Evolutionary conservation across 2,797 vertebrate species (phyloP).

Genomic region (Eptatretus atami): DNA sequence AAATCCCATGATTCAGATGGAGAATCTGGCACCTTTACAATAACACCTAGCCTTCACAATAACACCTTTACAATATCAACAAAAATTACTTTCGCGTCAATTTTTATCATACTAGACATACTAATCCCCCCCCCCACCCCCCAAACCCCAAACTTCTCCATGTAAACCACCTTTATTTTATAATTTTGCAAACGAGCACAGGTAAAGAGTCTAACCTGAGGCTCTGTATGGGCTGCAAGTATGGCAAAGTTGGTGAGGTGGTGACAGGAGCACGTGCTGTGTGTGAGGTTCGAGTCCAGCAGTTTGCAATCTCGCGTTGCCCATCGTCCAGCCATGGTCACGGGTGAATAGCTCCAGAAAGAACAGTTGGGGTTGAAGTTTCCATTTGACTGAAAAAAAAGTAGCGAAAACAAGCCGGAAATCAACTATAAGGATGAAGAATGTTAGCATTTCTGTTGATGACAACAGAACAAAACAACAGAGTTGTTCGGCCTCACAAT

Average conservation of each 20-base stretch:
- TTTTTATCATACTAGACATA: background rate
- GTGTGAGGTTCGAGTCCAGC: constrained; percentile 46
- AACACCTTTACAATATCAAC: background rate
- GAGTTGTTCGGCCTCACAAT: too few species aligned
- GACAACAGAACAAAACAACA: too few species aligned
- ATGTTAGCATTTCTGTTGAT: too few species aligned
- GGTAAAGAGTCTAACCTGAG: constrained; percentile 31
- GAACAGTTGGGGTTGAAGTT: constrained; percentile 98
- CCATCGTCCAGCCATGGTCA: constrained; percentile 68
- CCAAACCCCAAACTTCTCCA: background rate
- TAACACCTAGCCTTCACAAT: background rate
- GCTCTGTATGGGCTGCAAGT: constrained; percentile 80
- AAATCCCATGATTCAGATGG: too few species aligned
- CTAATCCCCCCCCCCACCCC: background rate
- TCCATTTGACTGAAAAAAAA: constrained; percentile 50
- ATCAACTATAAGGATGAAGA: too few species aligned
- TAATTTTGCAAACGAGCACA: too few species aligned
- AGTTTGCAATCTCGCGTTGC: constrained; percentile 80
- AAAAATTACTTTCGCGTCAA: background rate
- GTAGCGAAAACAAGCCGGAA: constrained; percentile 11
- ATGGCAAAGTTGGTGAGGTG: constrained; percentile 92
- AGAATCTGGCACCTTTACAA: too few species aligned
- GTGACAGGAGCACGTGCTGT: constrained; percentile 81
- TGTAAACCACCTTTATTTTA: too few species aligned
- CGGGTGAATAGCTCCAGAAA: constrained; percentile 89